Conservation (phyloP, 2,113 vertebrate genomes). For the Mystacornis crossleyi region DNA sequence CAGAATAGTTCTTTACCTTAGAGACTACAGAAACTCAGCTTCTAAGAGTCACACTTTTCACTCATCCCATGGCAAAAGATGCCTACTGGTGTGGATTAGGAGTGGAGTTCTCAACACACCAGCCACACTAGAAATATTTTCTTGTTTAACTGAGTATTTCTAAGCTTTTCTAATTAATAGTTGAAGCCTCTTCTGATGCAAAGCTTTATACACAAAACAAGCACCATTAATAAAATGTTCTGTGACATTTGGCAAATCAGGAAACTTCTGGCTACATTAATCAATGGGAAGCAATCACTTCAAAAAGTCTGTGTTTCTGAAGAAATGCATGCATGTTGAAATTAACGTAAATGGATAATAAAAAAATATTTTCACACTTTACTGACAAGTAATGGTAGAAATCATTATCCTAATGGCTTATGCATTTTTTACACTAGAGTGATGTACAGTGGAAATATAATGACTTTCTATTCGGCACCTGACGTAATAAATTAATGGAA, state of each 20-base stretch:
- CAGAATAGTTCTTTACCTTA: not conserved
- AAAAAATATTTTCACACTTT: constrained; percentile 71
- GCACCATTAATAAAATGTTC: constrained; percentile 14
- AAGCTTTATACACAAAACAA: constrained; percentile 21
- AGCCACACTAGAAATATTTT: not conserved
- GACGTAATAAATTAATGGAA: constrained; percentile 19
- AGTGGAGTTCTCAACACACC: not conserved
- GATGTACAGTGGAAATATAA: constrained; percentile 63
- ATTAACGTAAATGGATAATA: constrained; percentile 63
- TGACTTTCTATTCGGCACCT: constrained; percentile 20
- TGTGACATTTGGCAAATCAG: constrained; percentile 29
- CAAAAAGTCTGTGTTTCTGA: constrained; percentile 34
- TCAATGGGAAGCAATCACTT: constrained; percentile 35
- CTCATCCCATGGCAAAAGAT: not conserved
- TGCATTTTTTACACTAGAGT: constrained; percentile 54
- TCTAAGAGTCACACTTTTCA: not conserved
- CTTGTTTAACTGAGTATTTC: not conserved
- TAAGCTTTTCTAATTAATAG: not conserved
- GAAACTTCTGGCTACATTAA: constrained; percentile 34
- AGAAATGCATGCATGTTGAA: constrained; percentile 44
- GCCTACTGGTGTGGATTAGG: not conserved
- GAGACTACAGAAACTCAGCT: not conserved
- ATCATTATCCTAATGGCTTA: constrained; percentile 71
- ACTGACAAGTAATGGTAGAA: constrained; percentile 60
- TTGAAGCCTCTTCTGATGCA: not conserved